These are phyloP conservation scores for Furcula furcula DNA, from an alignment of 2,888 invertebrate species.

Conservation along the genomic window DNA sequence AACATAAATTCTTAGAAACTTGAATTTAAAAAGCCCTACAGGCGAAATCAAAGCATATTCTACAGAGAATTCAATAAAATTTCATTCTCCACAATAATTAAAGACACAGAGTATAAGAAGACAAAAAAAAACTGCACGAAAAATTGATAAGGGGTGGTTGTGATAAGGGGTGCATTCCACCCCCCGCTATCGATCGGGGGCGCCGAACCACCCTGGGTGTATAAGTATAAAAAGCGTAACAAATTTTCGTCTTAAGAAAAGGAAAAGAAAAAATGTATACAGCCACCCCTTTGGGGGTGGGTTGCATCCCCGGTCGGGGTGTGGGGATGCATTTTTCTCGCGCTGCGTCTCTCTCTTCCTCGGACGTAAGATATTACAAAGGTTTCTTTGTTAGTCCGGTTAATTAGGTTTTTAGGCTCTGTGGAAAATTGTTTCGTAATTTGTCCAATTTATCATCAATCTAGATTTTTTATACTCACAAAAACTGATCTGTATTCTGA, in stretches of 20 bases:
- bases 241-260: conserved; percentile 83
- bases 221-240: conserved; percentile 82
- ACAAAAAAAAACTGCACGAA: conserved; percentile 67
- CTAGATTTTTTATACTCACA: no score
- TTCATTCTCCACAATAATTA: conserved; percentile 47
- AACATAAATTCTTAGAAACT: no score
- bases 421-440: no score
- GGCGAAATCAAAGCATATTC: conserved; percentile 19
- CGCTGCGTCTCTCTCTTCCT: conserved; percentile 57
- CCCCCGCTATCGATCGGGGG: conserved; percentile 67
- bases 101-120: conserved; percentile 53
- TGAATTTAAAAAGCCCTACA: no score
- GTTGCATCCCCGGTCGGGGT: conserved; percentile 27
- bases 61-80: conserved; percentile 17
- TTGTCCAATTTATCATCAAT: no score
- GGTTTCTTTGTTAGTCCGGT: conserved; percentile 68
- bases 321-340: conserved; percentile 70
- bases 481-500: no score
- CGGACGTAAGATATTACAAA: conserved; percentile 76
- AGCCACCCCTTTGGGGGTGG: conserved; percentile 59
- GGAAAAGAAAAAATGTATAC: conserved; percentile 81
- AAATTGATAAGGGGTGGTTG: conserved; percentile 77
- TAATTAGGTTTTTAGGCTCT: conserved; percentile 64
- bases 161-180: conserved; percentile 53
- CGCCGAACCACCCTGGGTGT: conserved; percentile 51